Base-by-base conservation (phyloP, 2,797 vertebrate species). In the Gymnoscopelus braueri region DNA sequence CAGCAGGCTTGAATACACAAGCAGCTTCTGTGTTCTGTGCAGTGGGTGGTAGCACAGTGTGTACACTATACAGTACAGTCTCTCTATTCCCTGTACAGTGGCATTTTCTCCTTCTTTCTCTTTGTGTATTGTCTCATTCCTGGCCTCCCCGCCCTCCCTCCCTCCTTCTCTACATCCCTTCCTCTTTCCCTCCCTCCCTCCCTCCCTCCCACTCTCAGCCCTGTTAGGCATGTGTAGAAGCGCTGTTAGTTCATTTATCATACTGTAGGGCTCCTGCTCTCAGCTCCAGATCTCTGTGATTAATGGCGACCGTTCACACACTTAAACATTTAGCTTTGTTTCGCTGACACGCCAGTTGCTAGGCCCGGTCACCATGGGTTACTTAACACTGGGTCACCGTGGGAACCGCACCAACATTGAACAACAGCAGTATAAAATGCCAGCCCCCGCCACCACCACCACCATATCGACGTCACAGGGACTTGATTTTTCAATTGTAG, bases 291-390 rank as follows among this genome's bases (percentile, higher is more conserved):
- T n/a, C 85, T 71, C 81, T 0, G 71, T 92, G 92, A 93, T 92
- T 91, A 91, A 93, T 92, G 88, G 85, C 63, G 65, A 82, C 75
- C 78, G 62, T 88, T 93, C 91, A 87, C 84, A 76, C 84, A 75
- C 85, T 91, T 91, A 93, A 93, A 91, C 88, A 91, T 90, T 89
- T 85, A 78, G 87, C 89, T 91, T 93, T 90, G 90, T 91, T 91
- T 86, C 62, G 67, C 88, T 88, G 90, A 89, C 88, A 91, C 77
- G 50, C 89, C 81, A 71, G 84, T 90, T 88, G 87, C 87, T 70
- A 78, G 78, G 80, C 26, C 32, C 32, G 69, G 86, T 86, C 84
- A 84, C 85, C 70, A 35, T 3, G 78, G 86, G 82, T 88, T 88
- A 89, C 84, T 83, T 83, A 88, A 70, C 13, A 48, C 78, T 35